Percentiles rank a stretch among this genome's conserved stretches.
phyloP scores from a whole-genome alignment of 2,888 invertebrate genomes.

The Strigamia maritima region DNA sequence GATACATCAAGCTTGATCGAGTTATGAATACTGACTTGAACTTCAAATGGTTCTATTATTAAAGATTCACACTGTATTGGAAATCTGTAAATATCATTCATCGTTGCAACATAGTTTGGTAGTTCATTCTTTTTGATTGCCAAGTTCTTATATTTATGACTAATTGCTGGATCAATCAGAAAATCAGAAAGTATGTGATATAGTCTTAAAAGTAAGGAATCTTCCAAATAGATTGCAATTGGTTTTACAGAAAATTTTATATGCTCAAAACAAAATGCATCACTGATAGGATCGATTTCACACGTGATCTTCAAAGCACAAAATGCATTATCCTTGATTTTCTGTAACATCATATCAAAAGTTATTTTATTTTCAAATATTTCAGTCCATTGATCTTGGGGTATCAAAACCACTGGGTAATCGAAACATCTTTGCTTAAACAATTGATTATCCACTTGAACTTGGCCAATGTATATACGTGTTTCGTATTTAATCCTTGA shows the following conservation, averaged over 20 bases:
- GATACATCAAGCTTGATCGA: conserved; percentile 79
- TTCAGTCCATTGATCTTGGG: conserved; percentile 49
- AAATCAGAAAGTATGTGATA: conserved; percentile 50
- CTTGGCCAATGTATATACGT: conserved; percentile 52
- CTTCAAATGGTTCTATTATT: conserved; percentile 67
- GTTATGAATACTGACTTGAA: conserved; percentile 80
- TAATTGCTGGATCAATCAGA: conserved; percentile 46
- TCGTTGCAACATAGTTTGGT: conserved; percentile 43
- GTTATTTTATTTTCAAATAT: background rate
- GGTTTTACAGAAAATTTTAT: conserved; percentile 45
- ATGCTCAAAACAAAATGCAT: background rate
- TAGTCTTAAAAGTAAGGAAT: conserved; percentile 52
- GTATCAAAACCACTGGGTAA: conserved; percentile 77
- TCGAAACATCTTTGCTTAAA: conserved; percentile 73
- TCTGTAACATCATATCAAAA: conserved; percentile 12
- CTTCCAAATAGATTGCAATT: conserved; percentile 53
- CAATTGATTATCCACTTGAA: conserved; percentile 83
- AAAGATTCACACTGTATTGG: conserved; percentile 59
- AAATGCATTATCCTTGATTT: conserved; percentile 21
- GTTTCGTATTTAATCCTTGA: conserved; percentile 40
- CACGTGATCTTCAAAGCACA: background rate
- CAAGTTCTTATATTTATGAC: background rate
- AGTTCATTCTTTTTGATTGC: conserved; percentile 35
- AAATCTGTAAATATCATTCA: conserved; percentile 41
- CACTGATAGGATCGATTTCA: background rate